Conservation (phyloP, 1,140 invertebrate genomes). For the Harpegnathos saltator region DNA sequence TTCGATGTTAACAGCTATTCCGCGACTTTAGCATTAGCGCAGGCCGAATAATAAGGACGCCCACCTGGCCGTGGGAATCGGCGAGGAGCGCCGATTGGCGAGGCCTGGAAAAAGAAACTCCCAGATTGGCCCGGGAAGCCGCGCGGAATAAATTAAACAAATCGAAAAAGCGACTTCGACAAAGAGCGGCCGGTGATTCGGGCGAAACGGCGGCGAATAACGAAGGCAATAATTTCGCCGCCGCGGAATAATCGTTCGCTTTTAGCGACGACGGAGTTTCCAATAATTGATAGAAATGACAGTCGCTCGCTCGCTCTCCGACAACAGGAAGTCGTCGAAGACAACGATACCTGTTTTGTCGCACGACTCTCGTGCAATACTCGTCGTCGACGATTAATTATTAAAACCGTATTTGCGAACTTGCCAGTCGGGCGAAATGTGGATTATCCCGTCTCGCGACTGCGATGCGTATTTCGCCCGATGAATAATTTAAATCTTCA, state of each 20-base stretch:
- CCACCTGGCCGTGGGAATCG: constrained; percentile 53
- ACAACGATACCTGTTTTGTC: neutral
- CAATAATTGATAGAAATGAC: constrained; percentile 48
- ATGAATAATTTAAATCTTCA: neutral
- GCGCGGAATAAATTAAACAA: constrained; percentile 61
- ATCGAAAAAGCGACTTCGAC: constrained; percentile 56
- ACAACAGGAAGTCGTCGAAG: constrained; percentile 17
- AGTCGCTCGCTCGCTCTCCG: neutral
- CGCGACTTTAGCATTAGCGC: constrained; percentile 37
- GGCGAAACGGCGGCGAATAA: constrained; percentile 32
- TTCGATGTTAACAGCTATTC: constrained; percentile 59
- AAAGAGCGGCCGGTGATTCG: constrained; percentile 31
- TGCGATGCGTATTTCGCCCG: neutral
- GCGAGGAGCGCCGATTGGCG: constrained; percentile 42
- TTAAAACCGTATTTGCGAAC: constrained; percentile 8
- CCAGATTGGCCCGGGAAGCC: constrained; percentile 17
- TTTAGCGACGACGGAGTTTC: constrained; percentile 34
- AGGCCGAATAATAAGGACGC: constrained; percentile 59
- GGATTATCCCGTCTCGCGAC: neutral
- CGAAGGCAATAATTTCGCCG: constrained; percentile 47
- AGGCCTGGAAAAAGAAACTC: neutral
- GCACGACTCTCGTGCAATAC: constrained; percentile 2
- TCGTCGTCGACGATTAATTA: constrained; percentile 17
- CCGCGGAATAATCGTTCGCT: constrained; percentile 43
- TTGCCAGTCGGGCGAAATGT: neutral